Conservation (phyloP, 2,797 vertebrate genomes). For the Poeciliopsis infans region DNA sequence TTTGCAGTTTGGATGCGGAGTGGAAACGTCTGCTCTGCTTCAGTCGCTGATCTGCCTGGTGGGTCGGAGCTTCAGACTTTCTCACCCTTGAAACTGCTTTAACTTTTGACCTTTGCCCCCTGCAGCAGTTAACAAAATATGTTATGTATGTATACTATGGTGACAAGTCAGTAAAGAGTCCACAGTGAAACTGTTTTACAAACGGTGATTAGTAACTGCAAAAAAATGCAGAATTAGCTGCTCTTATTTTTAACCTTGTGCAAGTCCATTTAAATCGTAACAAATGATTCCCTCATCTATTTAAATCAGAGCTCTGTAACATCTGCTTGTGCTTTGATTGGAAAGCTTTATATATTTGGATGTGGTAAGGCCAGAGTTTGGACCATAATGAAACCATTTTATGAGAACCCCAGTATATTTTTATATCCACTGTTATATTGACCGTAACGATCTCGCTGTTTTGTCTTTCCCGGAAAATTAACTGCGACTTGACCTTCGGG, state of each 20-base stretch:
- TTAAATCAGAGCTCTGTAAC: conserved; percentile 40
- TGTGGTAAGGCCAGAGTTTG: conserved; percentile 48
- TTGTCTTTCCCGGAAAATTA: conserved; percentile 46
- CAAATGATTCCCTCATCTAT: conserved; percentile 31
- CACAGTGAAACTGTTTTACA: conserved; percentile 11
- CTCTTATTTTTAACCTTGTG: conserved; percentile 12
- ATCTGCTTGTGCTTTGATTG: conserved; percentile 75
- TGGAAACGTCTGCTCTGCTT: conserved; percentile 29
- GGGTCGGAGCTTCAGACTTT: conserved; percentile 23
- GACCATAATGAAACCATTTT: conserved; percentile 62
- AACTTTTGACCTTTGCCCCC: conserved; percentile 45
- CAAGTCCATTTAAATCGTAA: conserved; percentile 21
- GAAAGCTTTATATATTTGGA: conserved; percentile 45
- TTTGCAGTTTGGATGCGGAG: conserved; percentile 38
- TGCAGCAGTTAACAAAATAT: conserved; percentile 28
- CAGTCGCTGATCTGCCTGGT: conserved; percentile 19
- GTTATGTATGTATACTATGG: background rate
- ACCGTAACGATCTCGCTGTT: conserved; percentile 55
- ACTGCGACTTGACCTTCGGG: conserved; percentile 19
- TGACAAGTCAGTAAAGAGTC: conserved; percentile 10
- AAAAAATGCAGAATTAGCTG: conserved; percentile 1
- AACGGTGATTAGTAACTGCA: background rate
- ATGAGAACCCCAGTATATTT: conserved; percentile 54
- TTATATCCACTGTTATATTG: conserved; percentile 53
- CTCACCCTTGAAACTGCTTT: conserved; percentile 44